These are phyloP conservation scores for Lochmaea capreae DNA, from an alignment of 2,888 invertebrate species.

Conservation along the genomic window DNA sequence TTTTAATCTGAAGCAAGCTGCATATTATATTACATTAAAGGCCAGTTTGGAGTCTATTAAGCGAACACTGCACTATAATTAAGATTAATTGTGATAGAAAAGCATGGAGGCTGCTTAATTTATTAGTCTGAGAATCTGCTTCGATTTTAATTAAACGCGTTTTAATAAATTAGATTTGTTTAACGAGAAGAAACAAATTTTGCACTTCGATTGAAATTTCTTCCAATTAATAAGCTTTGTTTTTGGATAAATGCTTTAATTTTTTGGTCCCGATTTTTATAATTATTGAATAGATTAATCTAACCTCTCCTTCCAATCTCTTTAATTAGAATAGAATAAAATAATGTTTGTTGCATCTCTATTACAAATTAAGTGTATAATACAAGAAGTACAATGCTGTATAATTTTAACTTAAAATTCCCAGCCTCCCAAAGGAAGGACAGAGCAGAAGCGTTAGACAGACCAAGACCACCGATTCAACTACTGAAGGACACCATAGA, in stretches of 20 bases:
- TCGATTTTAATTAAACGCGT: slow-evolving; percentile 28
- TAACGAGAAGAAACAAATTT: slow-evolving; percentile 5
- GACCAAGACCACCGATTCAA: too few species aligned
- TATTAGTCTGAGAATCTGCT: slow-evolving; percentile 27
- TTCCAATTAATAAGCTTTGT: neutral
- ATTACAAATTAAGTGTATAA: too few species aligned
- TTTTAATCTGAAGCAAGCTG: slow-evolving; percentile 16
- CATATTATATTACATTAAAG: slow-evolving; percentile 28
- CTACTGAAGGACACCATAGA: too few species aligned
- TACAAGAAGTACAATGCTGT: too few species aligned
- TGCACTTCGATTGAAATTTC: neutral
- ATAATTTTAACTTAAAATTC: too few species aligned
- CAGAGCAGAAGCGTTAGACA: too few species aligned
- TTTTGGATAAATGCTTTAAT: neutral
- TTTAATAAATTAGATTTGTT: slow-evolving; percentile 26
- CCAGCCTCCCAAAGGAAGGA: too few species aligned
- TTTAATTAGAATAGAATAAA: too few species aligned
- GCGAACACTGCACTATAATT: slow-evolving; percentile 32
- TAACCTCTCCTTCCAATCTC: too few species aligned
- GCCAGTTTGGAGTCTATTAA: slow-evolving; percentile 23
- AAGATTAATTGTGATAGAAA: slow-evolving; percentile 31
- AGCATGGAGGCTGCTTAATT: slow-evolving; percentile 27
- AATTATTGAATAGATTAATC: neutral
- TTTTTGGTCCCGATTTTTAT: neutral
- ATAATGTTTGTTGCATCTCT: too few species aligned